These are phyloP conservation scores for Tursiops truncatus DNA, from an alignment of 2,113 vertebrate species.

Conservation along the genomic window DNA sequence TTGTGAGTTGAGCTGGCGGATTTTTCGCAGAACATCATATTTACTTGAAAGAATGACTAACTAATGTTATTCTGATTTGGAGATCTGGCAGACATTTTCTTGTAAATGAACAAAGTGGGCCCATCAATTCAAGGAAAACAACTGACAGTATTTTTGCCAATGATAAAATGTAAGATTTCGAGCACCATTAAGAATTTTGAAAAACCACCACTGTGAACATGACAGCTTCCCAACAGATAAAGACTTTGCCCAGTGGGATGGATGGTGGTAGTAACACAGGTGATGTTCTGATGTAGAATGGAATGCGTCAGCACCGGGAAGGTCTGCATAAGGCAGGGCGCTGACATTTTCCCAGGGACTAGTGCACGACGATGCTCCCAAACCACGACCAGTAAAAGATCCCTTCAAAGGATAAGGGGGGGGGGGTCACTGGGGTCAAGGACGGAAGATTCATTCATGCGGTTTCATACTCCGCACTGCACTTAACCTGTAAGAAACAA, in stretches of 20 bases:
- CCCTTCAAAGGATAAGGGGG: background rate
- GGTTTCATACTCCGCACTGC: background rate
- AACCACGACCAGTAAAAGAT: background rate
- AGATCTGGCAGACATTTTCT: constrained; percentile 68
- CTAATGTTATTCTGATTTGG: constrained; percentile 60
- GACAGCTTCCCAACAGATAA: background rate
- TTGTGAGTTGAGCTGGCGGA: constrained; percentile 13
- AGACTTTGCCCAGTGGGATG: background rate
- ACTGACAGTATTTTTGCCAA: constrained; percentile 45
- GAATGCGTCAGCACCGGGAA: background rate
- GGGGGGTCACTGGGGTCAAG: background rate
- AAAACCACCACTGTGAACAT: constrained; percentile 19
- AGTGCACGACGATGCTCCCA: background rate
- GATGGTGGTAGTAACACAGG: background rate
- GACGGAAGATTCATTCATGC: background rate
- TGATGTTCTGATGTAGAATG: background rate
- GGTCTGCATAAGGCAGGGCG: background rate
- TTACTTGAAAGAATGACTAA: constrained; percentile 70
- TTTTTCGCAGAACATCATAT: constrained; percentile 56
- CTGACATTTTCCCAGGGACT: background rate
- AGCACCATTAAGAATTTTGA: constrained; percentile 55
- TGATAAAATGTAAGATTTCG: constrained; percentile 43
- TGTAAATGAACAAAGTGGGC: constrained; percentile 49
- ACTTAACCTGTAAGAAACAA: background rate
- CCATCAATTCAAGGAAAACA: constrained; percentile 63